A percentile compares a stretch with the other conserved stretches of the same genome.
These are phyloP conservation scores for Hemistola chrysoprasaria DNA, from an alignment of 2,888 invertebrate species.

Conservation along the genomic window DNA sequence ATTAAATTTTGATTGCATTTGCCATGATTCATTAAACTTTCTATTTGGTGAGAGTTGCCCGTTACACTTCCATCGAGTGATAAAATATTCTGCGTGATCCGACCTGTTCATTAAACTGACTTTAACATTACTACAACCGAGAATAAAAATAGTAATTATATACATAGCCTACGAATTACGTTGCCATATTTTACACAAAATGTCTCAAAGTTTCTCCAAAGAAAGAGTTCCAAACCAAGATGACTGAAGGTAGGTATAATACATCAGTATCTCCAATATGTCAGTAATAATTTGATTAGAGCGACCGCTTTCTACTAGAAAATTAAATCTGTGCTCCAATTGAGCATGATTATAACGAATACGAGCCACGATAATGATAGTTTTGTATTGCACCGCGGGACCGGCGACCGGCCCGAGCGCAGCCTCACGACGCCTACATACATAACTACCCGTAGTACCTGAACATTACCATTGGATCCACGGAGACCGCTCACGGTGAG, in stretches of 20 bases:
- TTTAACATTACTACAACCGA: too few relatives aligned
- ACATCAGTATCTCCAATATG: too few relatives aligned
- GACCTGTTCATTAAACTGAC: too few relatives aligned
- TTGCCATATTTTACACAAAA: too few relatives aligned
- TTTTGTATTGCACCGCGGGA: constrained; percentile 13
- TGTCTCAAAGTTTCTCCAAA: too few relatives aligned
- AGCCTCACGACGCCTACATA: constrained; percentile 24
- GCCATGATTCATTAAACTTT: constrained; percentile 28
- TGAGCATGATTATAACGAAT: constrained; percentile 33
- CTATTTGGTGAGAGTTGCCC: constrained; percentile 12
- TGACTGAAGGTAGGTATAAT: too few relatives aligned
- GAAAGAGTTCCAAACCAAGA: too few relatives aligned
- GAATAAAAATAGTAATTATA: too few relatives aligned
- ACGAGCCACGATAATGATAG: constrained; percentile 33
- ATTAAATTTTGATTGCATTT: constrained; percentile 30
- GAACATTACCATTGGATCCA: neutral
- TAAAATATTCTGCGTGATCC: too few relatives aligned
- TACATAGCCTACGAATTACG: too few relatives aligned
- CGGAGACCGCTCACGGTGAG: neutral
- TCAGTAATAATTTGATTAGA: constrained; percentile 1
- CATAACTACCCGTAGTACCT: constrained; percentile 1
- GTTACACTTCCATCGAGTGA: too few relatives aligned
- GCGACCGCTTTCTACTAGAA: constrained; percentile 21
- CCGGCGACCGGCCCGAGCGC: constrained; percentile 10
- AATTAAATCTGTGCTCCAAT: constrained; percentile 36